Evolutionary conservation across 2,113 vertebrate genomes (phyloP), one percentile per base, ranked within the genome.

Genomic region (Sakesphorus luctuosus): DNA sequence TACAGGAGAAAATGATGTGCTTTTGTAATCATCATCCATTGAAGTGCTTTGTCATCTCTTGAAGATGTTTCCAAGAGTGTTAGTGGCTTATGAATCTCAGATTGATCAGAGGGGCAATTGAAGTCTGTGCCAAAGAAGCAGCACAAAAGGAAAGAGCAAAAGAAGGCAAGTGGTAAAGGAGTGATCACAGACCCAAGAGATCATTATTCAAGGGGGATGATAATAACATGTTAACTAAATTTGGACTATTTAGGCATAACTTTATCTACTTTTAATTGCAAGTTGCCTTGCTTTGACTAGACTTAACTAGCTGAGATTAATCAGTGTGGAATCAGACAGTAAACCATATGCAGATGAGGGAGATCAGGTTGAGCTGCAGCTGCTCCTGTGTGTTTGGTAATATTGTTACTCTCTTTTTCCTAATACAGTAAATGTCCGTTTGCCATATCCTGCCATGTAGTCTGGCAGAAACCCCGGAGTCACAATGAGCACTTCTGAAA

Each of bases 1-100:
- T 58, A 5, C 40, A 33, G 84, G 44, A 83, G 72, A 88, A 90
- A 96, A 92, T 28, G 18, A 73, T 87, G 75, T 74, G 82, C 75
- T 93, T 82, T 90, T 83, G 33, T 85, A 94, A 92, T 95, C 90
- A 87, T 94, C 87, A 67, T 74, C 63, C 52, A 40, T 79, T 89
- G 77, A 85, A 89, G 82, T 66, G 67, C 74, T 95, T 94, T 84
- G 56, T 95, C 89, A 85, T 91, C 75, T 47, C 55, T 89, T 65
- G 63, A 43, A 95, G 84, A 69, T 55, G 81, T 85, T 94, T 97
- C 88, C 59, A 21, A 85, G 84, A 83, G 71, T 43, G 53, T 90
- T 84, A 87, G 81, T 84, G 58, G 35, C 75, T 91, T 95, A 78
- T 74, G 69, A 87, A 89, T 93, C 63, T 46, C 75, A 86, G 35